A percentile compares a stretch with the other conserved stretches of the same genome.
These are phyloP conservation scores for Lumbricus terrestris DNA, from an alignment of 2,888 invertebrate genomes.

Conservation along the genomic window DNA sequence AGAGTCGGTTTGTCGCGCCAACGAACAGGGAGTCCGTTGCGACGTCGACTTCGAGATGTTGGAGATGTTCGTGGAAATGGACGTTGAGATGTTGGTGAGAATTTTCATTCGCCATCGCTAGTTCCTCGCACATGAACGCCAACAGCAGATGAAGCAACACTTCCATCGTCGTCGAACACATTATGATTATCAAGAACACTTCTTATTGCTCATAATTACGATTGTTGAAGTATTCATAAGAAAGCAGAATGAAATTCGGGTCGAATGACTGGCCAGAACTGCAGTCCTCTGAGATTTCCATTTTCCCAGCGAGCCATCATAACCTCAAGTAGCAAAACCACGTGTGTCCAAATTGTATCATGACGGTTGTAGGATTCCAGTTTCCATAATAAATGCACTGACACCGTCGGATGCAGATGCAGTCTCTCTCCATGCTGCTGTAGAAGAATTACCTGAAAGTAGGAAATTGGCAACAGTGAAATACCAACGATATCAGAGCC, in stretches of 20 bases:
- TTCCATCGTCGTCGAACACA: slow-evolving; percentile 5
- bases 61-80: background rate
- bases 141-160: background rate
- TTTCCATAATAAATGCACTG: background rate
- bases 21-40: background rate
- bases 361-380: background rate
- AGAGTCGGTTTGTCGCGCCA: slow-evolving; percentile 10
- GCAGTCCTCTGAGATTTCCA: too few relatives aligned
- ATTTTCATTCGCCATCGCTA: background rate
- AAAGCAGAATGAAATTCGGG: background rate
- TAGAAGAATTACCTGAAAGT: background rate
- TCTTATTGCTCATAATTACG: background rate
- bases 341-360: background rate
- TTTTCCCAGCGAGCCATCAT: background rate
- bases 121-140: background rate
- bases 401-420: background rate
- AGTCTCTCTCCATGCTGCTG: background rate
- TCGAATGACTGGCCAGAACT: background rate
- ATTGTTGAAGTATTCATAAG: background rate
- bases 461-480: background rate
- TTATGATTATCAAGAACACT: background rate
- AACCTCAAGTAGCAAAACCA: background rate
- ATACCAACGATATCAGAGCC: background rate
- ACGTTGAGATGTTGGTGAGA: background rate
- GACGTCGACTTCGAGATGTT: slow-evolving; percentile 10